Evolutionary conservation across 2,888 invertebrate species (phyloP), one percentile per base, ranked within the genome.

Genomic region (Oscheius sp.): DNA sequence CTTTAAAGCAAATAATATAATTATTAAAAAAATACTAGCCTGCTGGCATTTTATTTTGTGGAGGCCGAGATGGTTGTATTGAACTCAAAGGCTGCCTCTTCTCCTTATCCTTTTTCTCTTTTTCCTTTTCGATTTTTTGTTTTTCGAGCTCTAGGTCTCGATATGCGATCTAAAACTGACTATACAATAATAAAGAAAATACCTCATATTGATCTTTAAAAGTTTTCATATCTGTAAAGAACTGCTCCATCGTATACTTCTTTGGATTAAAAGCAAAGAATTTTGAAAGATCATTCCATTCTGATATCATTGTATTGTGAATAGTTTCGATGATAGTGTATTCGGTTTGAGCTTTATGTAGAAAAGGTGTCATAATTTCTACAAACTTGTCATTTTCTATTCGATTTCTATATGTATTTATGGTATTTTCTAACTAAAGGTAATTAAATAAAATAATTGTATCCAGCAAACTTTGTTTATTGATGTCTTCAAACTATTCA

Each of bases 201-300:
- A 92, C 92, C 86, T 91, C 88, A 86, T 95, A 96, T 28, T 92
- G 90, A 86, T 94, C 94, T 87, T 94, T 95, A 87, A 98, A 98
- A 0, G 91, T 91, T 88, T 95, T 95, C 74, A 98, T 90, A 86
- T 98, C 97, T 0, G 91, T 90, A 87, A 97, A 95, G 89, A 97
- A 94, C 86, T 97, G 96, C 85, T 97, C 97, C 79, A 95, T 90
- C 0, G 92, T 91, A 86, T 96, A 97, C 87, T 97, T 97, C 75
- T 91, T 91, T 6, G 92, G 91, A 85, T 97, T 95, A 87, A 97
- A 96, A 1, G 92, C 91, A 87, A 91, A 96, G 87, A 92, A 97
- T 82, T 94, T 94, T 0, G 93, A 91, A 9, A 96, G 88, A 54
- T 92, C 92, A 2, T 90, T 90, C 88, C 92, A 97, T 0, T 94